Base-by-base conservation (phyloP, 2,797 vertebrate species). In the Gobionotothen gibberifrons region DNA sequence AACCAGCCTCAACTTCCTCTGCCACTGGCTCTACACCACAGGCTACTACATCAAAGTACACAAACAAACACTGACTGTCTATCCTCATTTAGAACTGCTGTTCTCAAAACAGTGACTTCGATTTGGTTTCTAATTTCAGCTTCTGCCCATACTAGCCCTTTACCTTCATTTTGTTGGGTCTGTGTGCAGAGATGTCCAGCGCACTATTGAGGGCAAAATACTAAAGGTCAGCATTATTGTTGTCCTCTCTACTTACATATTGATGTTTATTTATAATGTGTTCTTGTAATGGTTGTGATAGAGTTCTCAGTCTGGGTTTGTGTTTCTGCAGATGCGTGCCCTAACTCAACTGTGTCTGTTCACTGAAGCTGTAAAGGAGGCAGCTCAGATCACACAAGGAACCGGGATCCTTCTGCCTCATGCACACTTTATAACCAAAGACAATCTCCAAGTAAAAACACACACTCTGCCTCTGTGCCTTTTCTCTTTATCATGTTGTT, bases 311-410 rank as follows among this genome's bases (percentile, higher is more conserved):
- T 74, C 17, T 77, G 40, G 4, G 9, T 32, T 21, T 11, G 1
- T 83, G 3, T 91, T 83, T 68, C 39, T 87, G 54, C 84, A 99
- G 98, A 85, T 97, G 4, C 95, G 96, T 85, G 92, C 94, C 51
- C 95, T 99, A 52, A 92, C 95, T 78, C 96, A 98, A 76, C 91
- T 97, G 84, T 87, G 93, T 78, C 89, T 96, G 81, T 97, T 97
- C 91, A 85, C 86, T 2, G 96, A 97, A 65, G 97, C 98, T 57
- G 90, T 95, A 70, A 86, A 92, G 77, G 97, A 98, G 70, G 19
- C 96, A 4, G 71, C 69, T 52, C 87, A 91, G 69, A 93, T 99
- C 59, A 91, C 87, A 51, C 77, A 53, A 86, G 96, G 96, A 76
- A 87, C 90, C 76, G 93, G 89, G 46, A 80, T 96, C 69, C 93